Conservation (phyloP, 2,888 invertebrate genomes). For the Balanococcus diminutus region DNA sequence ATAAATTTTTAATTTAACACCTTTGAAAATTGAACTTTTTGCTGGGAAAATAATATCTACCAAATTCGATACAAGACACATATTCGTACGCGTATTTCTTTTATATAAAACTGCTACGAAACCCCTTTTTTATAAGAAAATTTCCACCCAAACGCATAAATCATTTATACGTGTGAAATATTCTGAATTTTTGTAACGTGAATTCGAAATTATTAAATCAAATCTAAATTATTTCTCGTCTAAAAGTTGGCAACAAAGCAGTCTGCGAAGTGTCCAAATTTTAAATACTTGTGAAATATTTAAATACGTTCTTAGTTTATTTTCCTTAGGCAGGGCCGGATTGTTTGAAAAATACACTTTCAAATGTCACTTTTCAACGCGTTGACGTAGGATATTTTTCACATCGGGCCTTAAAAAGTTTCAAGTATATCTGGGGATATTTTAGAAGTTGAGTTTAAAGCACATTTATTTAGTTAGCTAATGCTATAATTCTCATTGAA, state of each 20-base stretch:
- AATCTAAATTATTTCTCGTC: not conserved
- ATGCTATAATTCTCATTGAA: not conserved
- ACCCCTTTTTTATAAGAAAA: not conserved
- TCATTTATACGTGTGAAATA: not conserved
- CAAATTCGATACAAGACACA: not conserved
- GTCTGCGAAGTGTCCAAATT: not conserved
- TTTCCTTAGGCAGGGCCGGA: not conserved
- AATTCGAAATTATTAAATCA: not conserved
- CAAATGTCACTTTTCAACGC: not conserved
- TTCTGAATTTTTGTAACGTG: not conserved
- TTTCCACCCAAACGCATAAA: not conserved
- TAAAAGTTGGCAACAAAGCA: not conserved
- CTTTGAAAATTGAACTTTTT: not conserved
- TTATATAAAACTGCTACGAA: not conserved
- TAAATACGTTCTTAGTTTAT: not conserved
- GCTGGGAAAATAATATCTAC: not conserved
- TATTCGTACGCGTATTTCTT: not conserved
- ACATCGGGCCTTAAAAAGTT: not conserved
- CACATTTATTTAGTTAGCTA: not conserved
- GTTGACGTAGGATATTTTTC: not conserved
- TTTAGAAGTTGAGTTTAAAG: not conserved
- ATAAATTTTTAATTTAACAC: not conserved
- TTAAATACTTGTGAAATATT: not conserved
- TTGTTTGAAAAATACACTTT: not conserved
- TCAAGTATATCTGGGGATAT: not conserved